Base-by-base conservation (phyloP, 2,888 invertebrate species). In the Cacoxenus indagator region DNA sequence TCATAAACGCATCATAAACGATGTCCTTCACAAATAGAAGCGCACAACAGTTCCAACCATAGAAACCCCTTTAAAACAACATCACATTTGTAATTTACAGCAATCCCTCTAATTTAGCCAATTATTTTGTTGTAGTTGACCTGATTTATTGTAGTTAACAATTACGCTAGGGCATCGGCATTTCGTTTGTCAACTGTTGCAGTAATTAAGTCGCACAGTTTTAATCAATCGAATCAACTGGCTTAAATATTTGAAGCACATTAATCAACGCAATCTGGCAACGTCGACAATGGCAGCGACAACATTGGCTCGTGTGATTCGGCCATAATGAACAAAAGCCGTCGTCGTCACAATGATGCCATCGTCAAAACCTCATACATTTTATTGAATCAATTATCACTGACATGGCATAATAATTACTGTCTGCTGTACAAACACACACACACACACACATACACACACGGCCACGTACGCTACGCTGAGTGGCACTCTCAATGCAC, bases 391-490 rank as follows among this genome's bases (percentile, higher is more conserved):
- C 81, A 81, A 81, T 81, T 81, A 83, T 76, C 83, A 76, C 82
- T 83, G 83, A 83, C 83, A 83, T 80, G 80, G 83, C 82, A 83
- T 82, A 77, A 83, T 81, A 83, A 81, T 81, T 82, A 83, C 84
- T 82, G 82, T 82, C 83, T 80, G 74, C 76, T 75, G 67, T 70
- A 65, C 70, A 66, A 66, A 69, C 73, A 70, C 78, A 70, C 68
- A 48, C 59, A 59, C 64, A 55, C 46, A 51, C 24, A 57, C 65
- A 64, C 26, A 46, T 67, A 66, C 61, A 55, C 61, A n/a, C 24
- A 14, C 57, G 61, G 9, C 48, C 9, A 29, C 14, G 14, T 48
- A 19, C 37, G 31, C 26, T 8, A 46, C 29, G 62, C 67, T 59
- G 64, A 70, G 67, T 68, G 68, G 69, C 70, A 67, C 61, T 43